Conservation (phyloP, 1,140 invertebrate genomes). For the Drosophila rhopaloa region DNA sequence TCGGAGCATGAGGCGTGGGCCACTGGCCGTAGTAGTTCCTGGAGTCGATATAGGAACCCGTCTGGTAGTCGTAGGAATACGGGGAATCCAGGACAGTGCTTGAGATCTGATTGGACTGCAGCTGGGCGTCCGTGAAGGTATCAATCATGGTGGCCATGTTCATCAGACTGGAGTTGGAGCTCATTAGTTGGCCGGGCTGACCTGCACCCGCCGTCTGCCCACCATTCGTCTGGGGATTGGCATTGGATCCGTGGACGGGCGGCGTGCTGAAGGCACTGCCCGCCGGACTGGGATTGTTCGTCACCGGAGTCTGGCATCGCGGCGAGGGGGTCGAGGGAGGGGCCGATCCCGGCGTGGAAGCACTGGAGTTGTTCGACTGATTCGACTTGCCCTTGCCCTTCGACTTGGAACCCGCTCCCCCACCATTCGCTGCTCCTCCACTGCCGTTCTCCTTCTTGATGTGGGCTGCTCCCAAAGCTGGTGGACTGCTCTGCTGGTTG, state of each 20-base stretch:
- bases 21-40: slow-evolving; percentile 84
- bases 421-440: too few species aligned
- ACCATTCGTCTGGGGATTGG: slow-evolving; percentile 44
- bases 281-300: slow-evolving; percentile 82
- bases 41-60: slow-evolving; percentile 84
- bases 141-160: slow-evolving; percentile 91
- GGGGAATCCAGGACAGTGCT: slow-evolving; percentile 92
- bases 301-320: slow-evolving; percentile 85
- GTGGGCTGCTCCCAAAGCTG: slow-evolving; percentile 45
- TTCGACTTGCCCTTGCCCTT: slow-evolving; percentile 75
- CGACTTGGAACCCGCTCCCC: slow-evolving; percentile 20
- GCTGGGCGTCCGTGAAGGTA: slow-evolving; percentile 89
- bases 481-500: slow-evolving; percentile 71
- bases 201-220: slow-evolving; percentile 1
- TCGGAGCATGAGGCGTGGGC: slow-evolving; percentile 68
- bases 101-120: slow-evolving; percentile 92
- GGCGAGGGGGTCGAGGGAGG: slow-evolving; percentile 81
- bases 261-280: slow-evolving; percentile 82
- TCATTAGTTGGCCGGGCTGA: slow-evolving; percentile 81
- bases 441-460: slow-evolving; percentile 67
- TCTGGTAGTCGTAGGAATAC: slow-evolving; percentile 88
- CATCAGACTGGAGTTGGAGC: slow-evolving; percentile 86
- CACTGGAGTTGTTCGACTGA: slow-evolving; percentile 70
- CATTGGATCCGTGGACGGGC: slow-evolving; percentile 68
- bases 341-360: slow-evolving; percentile 84